phyloP scores from a whole-genome alignment of 2,888 invertebrate species.

The Diaphora mendica region DNA sequence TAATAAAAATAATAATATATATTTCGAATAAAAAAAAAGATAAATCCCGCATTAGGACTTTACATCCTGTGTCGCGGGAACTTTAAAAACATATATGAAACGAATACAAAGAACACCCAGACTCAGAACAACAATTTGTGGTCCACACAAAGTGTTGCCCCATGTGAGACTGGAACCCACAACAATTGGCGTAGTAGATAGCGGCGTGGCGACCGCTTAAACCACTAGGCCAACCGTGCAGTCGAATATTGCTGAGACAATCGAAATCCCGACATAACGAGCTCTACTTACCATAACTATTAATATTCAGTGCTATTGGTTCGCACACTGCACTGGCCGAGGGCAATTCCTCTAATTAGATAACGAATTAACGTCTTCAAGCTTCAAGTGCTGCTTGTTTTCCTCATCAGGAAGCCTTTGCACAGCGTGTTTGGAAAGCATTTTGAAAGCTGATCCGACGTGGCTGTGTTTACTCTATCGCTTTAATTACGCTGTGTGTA shows the following conservation, averaged over 20 bases:
- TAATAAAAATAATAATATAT: no score
- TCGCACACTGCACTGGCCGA: conserved; percentile 53
- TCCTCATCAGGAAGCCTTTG: conserved; percentile 69
- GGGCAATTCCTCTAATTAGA: conserved; percentile 74
- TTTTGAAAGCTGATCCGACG: conserved; percentile 64
- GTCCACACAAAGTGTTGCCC: no score
- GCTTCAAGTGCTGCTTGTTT: conserved; percentile 68
- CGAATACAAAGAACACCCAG: no score
- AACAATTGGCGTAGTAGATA: no score
- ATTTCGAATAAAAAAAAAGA: no score
- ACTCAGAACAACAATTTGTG: no score
- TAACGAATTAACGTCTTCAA: conserved; percentile 82
- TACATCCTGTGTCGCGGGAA: no score
- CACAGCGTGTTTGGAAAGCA: conserved; percentile 65
- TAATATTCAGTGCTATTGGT: conserved; percentile 55
- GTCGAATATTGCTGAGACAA: neutral
- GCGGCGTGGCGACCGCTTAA: no score
- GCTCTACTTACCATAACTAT: conserved; percentile 36
- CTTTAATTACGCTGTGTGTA: conserved; percentile 55
- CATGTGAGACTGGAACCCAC: no score
- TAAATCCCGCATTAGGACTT: no score
- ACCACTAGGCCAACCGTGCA: no score
- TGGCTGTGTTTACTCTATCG: conserved; percentile 52
- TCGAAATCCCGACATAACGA: conserved; percentile 5
- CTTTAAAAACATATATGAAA: no score